phyloP scores from a whole-genome alignment of 2,113 vertebrate genomes.

The Salvelinus fontinalis region DNA sequence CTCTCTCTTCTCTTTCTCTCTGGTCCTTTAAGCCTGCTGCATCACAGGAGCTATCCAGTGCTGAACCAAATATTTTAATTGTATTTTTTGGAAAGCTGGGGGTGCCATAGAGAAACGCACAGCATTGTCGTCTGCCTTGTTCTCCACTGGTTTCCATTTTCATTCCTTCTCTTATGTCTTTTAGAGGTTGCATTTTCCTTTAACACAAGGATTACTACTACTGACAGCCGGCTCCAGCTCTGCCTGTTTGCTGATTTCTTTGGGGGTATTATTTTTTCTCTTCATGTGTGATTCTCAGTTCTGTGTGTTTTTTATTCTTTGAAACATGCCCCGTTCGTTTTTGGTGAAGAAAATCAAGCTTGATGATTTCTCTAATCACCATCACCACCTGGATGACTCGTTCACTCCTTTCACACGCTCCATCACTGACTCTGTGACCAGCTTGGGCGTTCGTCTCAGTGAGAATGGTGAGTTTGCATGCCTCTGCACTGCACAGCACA shows the following conservation, averaged over 20 bases:
- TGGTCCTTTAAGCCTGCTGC: slow-evolving; percentile 75
- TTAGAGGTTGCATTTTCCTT: slow-evolving; percentile 51
- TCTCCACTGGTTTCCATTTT: slow-evolving; percentile 70
- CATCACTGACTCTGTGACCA: slow-evolving; percentile 80
- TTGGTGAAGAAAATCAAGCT: slow-evolving; percentile 97
- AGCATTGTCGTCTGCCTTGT: slow-evolving; percentile 65
- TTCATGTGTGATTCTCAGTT: slow-evolving; percentile 75
- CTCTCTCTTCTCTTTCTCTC: slow-evolving; percentile 53
- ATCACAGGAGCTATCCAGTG: slow-evolving; percentile 92
- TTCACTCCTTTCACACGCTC: slow-evolving; percentile 83
- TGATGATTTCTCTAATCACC: slow-evolving; percentile 90
- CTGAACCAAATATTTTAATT: slow-evolving; percentile 81
- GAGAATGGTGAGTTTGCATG: slow-evolving; percentile 81
- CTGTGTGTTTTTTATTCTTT: slow-evolving; percentile 74
- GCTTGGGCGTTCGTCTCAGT: slow-evolving; percentile 81
- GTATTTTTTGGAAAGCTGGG: slow-evolving; percentile 71
- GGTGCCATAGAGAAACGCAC: slow-evolving; percentile 68
- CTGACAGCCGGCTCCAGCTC: slow-evolving; percentile 38
- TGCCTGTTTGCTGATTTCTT: slow-evolving; percentile 51
- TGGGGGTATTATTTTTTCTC: slow-evolving; percentile 52
- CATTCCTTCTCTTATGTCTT: slow-evolving; percentile 65
- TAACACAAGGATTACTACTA: slow-evolving; percentile 70
- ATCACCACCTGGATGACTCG: slow-evolving; percentile 86
- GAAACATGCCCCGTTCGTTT: slow-evolving; percentile 95
- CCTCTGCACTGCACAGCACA: slow-evolving; percentile 36